phyloP scores from a whole-genome alignment of 1,140 invertebrate species.

The Dreissena rostriformis region DNA sequence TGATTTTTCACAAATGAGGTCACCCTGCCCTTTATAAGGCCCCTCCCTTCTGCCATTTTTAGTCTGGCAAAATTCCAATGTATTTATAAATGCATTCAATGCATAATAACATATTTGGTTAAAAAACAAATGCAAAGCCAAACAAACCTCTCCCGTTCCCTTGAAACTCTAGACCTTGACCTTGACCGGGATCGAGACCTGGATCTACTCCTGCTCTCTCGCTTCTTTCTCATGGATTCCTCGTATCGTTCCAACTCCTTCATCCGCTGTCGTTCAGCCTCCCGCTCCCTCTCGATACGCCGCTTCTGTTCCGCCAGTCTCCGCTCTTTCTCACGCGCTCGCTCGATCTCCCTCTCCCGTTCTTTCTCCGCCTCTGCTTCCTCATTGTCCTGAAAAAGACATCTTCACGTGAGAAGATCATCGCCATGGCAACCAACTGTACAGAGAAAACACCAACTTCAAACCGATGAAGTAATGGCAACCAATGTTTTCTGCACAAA shows the following conservation, averaged over 20 bases:
- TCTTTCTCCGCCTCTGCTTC: conserved; percentile 78
- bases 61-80: not conserved
- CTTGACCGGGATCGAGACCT: conserved; percentile 73
- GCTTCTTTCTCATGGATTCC: conserved; percentile 47
- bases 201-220: conserved; percentile 63
- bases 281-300: conserved; percentile 68
- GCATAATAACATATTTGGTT: not conserved
- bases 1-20: no score
- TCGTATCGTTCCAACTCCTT: conserved; percentile 68
- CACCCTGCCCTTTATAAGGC: no score
- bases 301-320: conserved; percentile 33
- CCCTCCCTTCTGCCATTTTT: not conserved
- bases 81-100: not conserved
- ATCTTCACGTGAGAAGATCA: conserved; percentile 34
- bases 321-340: conserved; percentile 71
- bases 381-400: conserved; percentile 77
- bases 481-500: no score
- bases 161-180: conserved; percentile 83
- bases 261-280: conserved; percentile 61
- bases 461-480: no score
- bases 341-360: conserved; percentile 69
- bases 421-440: not conserved
- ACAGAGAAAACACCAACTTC: no score
- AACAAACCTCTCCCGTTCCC: conserved; percentile 38
- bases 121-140: not conserved